Percentiles rank a stretch among this genome's conserved stretches.
Evolutionary conservation across 2,113 vertebrate genomes (phyloP).

Genomic region (Puma concolor): DNA sequence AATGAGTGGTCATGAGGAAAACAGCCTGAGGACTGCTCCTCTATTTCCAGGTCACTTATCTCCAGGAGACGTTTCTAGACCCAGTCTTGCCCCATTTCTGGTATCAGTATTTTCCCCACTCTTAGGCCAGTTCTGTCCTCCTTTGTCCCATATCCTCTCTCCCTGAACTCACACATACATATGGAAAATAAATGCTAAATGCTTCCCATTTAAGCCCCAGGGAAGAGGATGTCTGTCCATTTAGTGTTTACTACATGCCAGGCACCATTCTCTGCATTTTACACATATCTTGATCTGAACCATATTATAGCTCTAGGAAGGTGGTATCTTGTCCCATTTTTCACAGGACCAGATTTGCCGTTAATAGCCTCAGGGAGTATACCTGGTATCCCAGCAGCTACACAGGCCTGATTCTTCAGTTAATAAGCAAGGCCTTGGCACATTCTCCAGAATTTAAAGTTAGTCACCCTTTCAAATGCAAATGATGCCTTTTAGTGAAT

Average conservation of each 20-base stretch:
- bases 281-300: background rate
- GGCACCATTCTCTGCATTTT: background rate
- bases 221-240: background rate
- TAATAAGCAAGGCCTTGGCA: constrained; percentile 21
- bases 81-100: background rate
- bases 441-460: constrained; percentile 51
- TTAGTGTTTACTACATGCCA: background rate
- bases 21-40: background rate
- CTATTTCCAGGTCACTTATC: background rate
- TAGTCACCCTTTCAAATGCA: constrained; percentile 65
- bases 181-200: background rate
- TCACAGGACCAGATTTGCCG: background rate
- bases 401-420: constrained; percentile 28
- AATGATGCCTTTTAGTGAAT: constrained; percentile 57
- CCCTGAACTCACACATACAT: background rate
- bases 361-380: background rate
- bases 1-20: background rate
- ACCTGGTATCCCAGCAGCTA: background rate
- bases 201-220: background rate
- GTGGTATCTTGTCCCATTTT: background rate
- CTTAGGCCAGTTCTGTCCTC: background rate
- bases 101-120: background rate
- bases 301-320: background rate
- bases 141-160: background rate
- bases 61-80: background rate